phyloP scores from a whole-genome alignment of 2,888 invertebrate genomes.

The Bombylius major region DNA sequence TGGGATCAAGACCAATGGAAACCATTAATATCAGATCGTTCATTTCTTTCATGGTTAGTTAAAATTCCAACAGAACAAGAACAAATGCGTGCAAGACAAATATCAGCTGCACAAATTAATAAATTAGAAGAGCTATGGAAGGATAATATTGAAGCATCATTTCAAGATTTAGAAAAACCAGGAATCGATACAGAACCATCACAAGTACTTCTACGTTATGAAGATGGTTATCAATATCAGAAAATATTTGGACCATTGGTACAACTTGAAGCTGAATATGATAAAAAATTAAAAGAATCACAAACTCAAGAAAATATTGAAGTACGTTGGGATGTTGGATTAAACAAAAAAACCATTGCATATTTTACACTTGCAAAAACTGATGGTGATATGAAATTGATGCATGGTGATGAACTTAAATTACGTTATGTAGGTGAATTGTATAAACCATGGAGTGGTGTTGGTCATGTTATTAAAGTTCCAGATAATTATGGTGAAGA shows the following conservation, averaged over 20 bases:
- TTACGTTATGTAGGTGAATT: conserved; percentile 85
- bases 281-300: conserved; percentile 92
- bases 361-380: conserved; percentile 96
- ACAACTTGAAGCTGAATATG: conserved; percentile 95
- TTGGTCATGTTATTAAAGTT: conserved; percentile 94
- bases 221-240: conserved; percentile 98
- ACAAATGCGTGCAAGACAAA: conserved; percentile 88
- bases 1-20: conserved; percentile 99
- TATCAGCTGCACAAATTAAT: conserved; percentile 93
- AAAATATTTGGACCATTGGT: conserved; percentile 96
- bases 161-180: conserved; percentile 96
- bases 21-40: conserved; percentile 90
- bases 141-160: conserved; percentile 93
- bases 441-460: conserved; percentile 93
- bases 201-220: conserved; percentile 65
- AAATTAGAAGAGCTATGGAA: conserved; percentile 98
- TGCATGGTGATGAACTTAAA: conserved; percentile 96
- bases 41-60: conserved; percentile 93
- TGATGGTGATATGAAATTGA: conserved; percentile 95
- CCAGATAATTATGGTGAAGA: conserved; percentile 96
- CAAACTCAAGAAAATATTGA: conserved; percentile 97
- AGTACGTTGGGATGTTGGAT: conserved; percentile 96
- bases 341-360: conserved; percentile 96
- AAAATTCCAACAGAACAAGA: conserved; percentile 97
- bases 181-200: conserved; percentile 97